Conservation (phyloP, 2,888 invertebrate species). For the Pollenia labialis region DNA sequence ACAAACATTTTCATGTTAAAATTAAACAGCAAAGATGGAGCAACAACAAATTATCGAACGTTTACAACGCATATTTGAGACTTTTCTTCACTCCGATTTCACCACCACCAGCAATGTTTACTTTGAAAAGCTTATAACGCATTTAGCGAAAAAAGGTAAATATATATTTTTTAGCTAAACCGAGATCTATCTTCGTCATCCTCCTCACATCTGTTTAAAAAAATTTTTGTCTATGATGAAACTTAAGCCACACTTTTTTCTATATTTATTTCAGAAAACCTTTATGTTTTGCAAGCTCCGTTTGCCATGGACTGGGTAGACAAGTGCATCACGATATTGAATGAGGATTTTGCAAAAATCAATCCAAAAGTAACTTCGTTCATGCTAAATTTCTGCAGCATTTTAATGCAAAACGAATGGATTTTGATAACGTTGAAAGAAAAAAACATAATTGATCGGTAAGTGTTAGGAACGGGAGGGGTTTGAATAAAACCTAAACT, state of each 20-base stretch:
- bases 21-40: constrained; percentile 68
- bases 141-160: constrained; percentile 85
- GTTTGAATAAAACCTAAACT: not conserved
- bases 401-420: constrained; percentile 86
- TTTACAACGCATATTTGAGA: constrained; percentile 79
- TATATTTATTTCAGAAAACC: constrained; percentile 79
- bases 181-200: not conserved
- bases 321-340: constrained; percentile 83
- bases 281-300: constrained; percentile 80
- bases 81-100: constrained; percentile 80
- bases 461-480: constrained; percentile 14
- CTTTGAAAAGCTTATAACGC: constrained; percentile 87
- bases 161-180: constrained; percentile 12
- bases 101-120: constrained; percentile 86
- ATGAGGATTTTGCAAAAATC: constrained; percentile 80
- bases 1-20: constrained; percentile 41
- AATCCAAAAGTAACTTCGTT: constrained; percentile 86
- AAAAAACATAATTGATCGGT: constrained; percentile 82
- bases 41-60: constrained; percentile 76
- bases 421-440: constrained; percentile 86
- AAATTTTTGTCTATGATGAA: not conserved
- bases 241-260: not conserved
- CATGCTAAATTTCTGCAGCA: constrained; percentile 87
- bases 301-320: constrained; percentile 84
- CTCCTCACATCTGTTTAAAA: not conserved